Percentiles rank a stretch among this genome's conserved stretches.
These are phyloP conservation scores for Dallia pectoralis DNA, from an alignment of 2,797 vertebrate genomes.

Conservation along the genomic window DNA sequence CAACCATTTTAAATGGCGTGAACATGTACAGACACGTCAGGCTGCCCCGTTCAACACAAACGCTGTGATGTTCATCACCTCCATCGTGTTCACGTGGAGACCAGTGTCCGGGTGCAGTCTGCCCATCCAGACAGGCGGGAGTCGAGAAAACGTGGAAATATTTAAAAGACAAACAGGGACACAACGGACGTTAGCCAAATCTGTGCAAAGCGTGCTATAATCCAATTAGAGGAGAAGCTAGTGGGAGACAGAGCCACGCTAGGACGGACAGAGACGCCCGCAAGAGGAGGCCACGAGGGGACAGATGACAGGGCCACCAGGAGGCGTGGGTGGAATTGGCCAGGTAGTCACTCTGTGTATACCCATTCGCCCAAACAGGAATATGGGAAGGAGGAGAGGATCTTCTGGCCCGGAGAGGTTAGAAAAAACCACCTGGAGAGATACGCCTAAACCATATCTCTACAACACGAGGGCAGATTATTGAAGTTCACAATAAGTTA, in stretches of 20 bases:
- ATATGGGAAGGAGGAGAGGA: background rate
- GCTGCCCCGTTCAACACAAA: constrained; percentile 34
- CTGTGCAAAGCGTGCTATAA: constrained; percentile 61
- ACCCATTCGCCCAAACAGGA: background rate
- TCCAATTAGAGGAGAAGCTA: constrained; percentile 63
- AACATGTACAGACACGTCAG: background rate
- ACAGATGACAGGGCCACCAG: background rate
- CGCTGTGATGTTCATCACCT: constrained; percentile 42
- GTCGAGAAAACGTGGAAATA: constrained; percentile 39
- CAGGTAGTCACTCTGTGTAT: background rate
- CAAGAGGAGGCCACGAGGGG: background rate
- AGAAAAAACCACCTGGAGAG: background rate
- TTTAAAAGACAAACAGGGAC: constrained; percentile 50
- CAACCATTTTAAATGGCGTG: constrained; percentile 54
- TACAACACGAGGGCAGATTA: too few relatives aligned
- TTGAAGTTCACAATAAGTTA: too few relatives aligned
- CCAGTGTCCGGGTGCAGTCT: constrained; percentile 46
- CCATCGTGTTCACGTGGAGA: constrained; percentile 28
- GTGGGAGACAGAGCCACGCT: constrained; percentile 45
- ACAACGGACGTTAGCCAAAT: constrained; percentile 41
- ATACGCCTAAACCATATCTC: background rate
- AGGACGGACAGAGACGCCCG: constrained; percentile 31
- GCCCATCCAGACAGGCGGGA: constrained; percentile 39
- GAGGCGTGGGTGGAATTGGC: background rate
- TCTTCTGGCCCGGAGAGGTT: background rate